Base-by-base conservation (phyloP, 1,140 invertebrate species). In the Polypedilum pembai region DNA sequence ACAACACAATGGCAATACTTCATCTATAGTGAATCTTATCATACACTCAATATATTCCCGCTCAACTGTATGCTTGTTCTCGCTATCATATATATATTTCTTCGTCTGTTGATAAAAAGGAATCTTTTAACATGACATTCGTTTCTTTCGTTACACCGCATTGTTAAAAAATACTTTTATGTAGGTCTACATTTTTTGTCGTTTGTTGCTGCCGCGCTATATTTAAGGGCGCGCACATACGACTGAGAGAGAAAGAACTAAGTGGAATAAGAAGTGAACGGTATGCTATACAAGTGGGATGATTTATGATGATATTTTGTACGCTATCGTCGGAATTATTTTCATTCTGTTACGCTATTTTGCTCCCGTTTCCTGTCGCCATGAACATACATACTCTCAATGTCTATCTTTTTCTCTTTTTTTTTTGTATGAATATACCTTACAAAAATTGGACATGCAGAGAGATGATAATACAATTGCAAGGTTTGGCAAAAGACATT, bases 71-170 rank as follows among this genome's bases (percentile, higher is more conserved):
- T 56, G 45, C 45, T 56, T 56, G 12, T 56, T 15, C 45, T 56
- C 45, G 12, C 12, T 56, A 1, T 15, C 45, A 15, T 33, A 56
- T 56, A 56, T 56, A n/a, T n/a, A 8, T 56, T 56, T 56, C 12
- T n/a, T 33, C 24, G 5, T 33, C 24, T 33, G 24, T 33, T 15
- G 45, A 56, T 56, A 56, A 56, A 56, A 56, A 56, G 45, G 10
- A 56, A 56, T 56, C 45, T 56, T 56, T 56, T 56, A 56, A 56
- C 45, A 56, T 56, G 45, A 56, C 45, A 56, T 56, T 56, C 45
- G 10, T n/a, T 56, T 56, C 45, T 56, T 56, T 56, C 45, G 10
- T 56, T 33, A 56, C 45, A 56, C 45, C 45, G n/a, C 45, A 56
- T 56, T 56, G 45, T 56, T 56, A 56, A 56, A 56, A 45, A 33